Conservation (phyloP, 2,113 vertebrate species). For the Nyctereutes procyonoides region DNA sequence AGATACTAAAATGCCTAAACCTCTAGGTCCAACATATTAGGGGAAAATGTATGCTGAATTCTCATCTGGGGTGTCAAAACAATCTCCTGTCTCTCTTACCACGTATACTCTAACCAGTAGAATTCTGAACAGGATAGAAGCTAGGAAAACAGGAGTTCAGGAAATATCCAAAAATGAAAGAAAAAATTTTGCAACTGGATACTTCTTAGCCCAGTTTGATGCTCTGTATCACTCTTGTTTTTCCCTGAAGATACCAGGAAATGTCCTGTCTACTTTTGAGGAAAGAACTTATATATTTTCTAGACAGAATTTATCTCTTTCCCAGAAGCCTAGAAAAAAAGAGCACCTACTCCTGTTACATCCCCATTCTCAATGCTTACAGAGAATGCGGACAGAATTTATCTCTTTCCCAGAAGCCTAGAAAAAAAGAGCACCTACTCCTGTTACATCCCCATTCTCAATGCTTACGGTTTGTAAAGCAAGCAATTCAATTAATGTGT, state of each 20-base stretch:
- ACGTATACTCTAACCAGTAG: slow-evolving; percentile 12
- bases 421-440: not conserved
- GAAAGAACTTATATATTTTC: slow-evolving; percentile 5
- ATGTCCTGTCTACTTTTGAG: not conserved
- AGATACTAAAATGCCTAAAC: not conserved
- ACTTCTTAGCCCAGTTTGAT: slow-evolving; percentile 20
- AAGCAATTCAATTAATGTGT: slow-evolving; percentile 4
- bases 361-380: not conserved
- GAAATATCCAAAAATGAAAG: slow-evolving; percentile 10
- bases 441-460: not conserved
- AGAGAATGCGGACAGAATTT: too few relatives aligned
- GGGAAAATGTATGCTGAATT: not conserved
- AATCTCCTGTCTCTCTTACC: not conserved
- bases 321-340: not conserved
- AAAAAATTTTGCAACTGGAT: not conserved
- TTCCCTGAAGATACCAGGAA: not conserved
- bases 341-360: not conserved
- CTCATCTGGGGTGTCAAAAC: slow-evolving; percentile 42
- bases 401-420: not conserved
- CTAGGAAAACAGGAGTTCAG: not conserved
- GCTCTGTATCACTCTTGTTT: not conserved
- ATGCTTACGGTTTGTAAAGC: not conserved
- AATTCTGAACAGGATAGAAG: slow-evolving; percentile 15
- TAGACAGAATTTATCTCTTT: slow-evolving; percentile 8
- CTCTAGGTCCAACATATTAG: not conserved